These are phyloP conservation scores for Stictocephala bisonia DNA, from an alignment of 2,888 invertebrate species.

Conservation along the genomic window DNA sequence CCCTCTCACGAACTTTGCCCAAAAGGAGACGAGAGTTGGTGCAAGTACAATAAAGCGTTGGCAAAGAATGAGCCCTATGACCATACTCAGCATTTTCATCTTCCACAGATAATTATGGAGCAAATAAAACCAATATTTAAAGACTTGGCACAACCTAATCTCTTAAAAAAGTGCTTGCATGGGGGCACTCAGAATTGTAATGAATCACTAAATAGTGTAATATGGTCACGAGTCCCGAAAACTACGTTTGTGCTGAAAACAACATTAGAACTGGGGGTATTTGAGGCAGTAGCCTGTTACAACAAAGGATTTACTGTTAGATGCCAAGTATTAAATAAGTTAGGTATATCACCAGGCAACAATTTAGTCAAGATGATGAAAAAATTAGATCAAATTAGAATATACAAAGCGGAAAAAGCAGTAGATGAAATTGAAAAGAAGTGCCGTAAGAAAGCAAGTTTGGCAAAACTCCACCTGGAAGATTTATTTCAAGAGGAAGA, in stretches of 20 bases:
- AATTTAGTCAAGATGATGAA: slow-evolving; percentile 32
- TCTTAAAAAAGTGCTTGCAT: slow-evolving; percentile 33
- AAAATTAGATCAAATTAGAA: slow-evolving; percentile 17
- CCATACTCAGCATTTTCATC: neutral
- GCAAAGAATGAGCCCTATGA: neutral
- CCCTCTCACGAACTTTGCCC: slow-evolving; percentile 57
- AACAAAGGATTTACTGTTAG: slow-evolving; percentile 22
- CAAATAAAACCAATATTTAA: slow-evolving; percentile 24
- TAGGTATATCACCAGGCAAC: slow-evolving; percentile 29
- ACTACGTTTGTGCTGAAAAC: neutral
- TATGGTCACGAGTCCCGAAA: slow-evolving; percentile 33
- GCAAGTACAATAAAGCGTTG: slow-evolving; percentile 49
- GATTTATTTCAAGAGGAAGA: slow-evolving; percentile 10
- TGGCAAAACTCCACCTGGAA: slow-evolving; percentile 9
- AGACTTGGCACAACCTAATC: neutral
- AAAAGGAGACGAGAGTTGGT: neutral
- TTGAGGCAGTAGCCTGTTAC: slow-evolving; percentile 10
- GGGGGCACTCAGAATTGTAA: slow-evolving; percentile 31
- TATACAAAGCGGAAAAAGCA: slow-evolving; percentile 8
- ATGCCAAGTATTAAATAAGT: slow-evolving; percentile 4
- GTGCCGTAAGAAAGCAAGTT: too few relatives aligned
- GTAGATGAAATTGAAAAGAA: slow-evolving; percentile 12
- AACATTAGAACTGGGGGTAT: neutral
- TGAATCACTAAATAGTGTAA: slow-evolving; percentile 20
- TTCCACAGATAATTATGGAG: too few relatives aligned